A percentile compares a stretch with the other conserved stretches of the same genome.
Conservation (phyloP, 2,888 invertebrate species). For the Daptonema setosum region DNA sequence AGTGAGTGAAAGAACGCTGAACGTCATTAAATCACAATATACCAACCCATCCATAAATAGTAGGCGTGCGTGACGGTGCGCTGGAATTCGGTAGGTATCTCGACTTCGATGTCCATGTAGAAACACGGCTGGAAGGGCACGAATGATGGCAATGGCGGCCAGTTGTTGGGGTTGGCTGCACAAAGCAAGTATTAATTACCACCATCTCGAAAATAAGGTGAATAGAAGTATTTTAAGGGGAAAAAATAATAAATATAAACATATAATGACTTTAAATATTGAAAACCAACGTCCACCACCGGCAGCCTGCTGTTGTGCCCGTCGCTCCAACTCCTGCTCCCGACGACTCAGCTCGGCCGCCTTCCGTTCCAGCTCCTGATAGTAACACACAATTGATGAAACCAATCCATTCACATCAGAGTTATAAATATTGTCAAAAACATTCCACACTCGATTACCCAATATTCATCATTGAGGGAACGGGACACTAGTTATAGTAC, state of each 20-base stretch:
- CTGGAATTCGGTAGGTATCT: conserved; percentile 92
- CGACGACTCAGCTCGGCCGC: conserved; percentile 65
- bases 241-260: no score
- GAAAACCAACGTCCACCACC: neutral
- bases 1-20: neutral
- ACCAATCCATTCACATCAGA: no score
- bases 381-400: no score
- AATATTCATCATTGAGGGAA: no score
- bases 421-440: no score
- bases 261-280: no score
- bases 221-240: no score
- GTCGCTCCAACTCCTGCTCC: conserved; percentile 56
- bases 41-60: conserved; percentile 63
- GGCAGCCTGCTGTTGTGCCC: conserved; percentile 12
- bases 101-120: conserved; percentile 95
- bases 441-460: no score
- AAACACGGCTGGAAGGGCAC: conserved; percentile 84
- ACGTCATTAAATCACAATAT: neutral
- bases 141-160: conserved; percentile 87
- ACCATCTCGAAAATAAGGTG: no score
- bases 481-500: no score
- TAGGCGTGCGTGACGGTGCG: conserved; percentile 78
- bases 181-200: no score
- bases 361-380: conserved; percentile 69
- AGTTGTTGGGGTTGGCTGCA: conserved; percentile 62